Conservation (phyloP, 35 echinoderm and acorn worm species). For the Diadema setosum region DNA sequence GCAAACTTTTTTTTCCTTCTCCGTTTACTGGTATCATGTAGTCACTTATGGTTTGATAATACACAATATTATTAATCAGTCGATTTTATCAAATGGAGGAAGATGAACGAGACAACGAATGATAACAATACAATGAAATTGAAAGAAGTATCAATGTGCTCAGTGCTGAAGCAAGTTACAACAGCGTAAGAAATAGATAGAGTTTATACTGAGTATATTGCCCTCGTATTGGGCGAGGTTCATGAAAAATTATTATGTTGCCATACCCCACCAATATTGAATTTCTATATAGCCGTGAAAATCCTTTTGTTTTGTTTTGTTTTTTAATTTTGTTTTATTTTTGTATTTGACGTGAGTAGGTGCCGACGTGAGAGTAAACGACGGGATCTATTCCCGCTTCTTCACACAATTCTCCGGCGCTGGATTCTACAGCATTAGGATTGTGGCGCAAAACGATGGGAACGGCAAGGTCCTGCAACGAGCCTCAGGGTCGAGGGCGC, state of each 20-base stretch:
- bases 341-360: neutral
- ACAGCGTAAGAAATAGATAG: neutral
- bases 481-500: neutral
- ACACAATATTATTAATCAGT: too few relatives aligned
- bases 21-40: neutral
- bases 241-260: neutral
- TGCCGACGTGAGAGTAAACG: constrained; percentile 46
- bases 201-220: neutral
- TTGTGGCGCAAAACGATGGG: constrained; percentile 32
- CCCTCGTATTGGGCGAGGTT: too few relatives aligned
- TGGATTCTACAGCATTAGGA: constrained; percentile 63
- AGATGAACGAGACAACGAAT: too few relatives aligned
- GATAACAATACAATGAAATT: too few relatives aligned
- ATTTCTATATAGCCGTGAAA: neutral
- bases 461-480: neutral
- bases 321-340: neutral
- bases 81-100: too few relatives aligned
- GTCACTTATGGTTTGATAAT: too few relatives aligned
- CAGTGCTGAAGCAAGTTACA: neutral
- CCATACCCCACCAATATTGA: neutral
- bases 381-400: constrained; percentile 62
- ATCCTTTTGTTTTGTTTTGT: neutral
- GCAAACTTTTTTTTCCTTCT: neutral
- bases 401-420: constrained; percentile 38
- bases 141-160: neutral